Percentiles rank a stretch among this genome's conserved stretches.
Conservation (phyloP, 2,888 invertebrate species). For the Acholoe squamosa region DNA sequence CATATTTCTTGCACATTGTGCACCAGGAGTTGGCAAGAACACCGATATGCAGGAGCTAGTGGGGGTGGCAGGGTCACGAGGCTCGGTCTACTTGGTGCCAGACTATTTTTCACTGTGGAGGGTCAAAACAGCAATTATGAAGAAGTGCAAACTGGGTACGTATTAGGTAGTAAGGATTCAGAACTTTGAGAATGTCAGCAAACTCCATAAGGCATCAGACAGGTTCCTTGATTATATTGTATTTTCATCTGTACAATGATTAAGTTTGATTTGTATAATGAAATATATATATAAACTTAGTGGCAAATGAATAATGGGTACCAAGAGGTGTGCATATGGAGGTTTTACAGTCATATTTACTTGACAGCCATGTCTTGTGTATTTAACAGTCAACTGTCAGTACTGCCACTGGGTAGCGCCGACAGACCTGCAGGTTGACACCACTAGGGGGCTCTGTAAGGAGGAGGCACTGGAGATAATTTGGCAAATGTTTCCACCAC, state of each 20-base stretch:
- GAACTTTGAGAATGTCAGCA: no score
- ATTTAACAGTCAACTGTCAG: constrained; percentile 52
- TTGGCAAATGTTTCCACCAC: constrained; percentile 67
- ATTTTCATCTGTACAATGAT: neutral
- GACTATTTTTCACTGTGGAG: constrained; percentile 52
- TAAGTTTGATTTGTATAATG: neutral
- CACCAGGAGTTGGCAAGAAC: constrained; percentile 46
- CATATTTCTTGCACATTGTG: no score
- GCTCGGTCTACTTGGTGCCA: constrained; percentile 5
- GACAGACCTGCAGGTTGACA: constrained; percentile 43
- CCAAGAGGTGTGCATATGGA: no score
- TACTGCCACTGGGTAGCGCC: constrained; percentile 57
- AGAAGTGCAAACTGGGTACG: constrained; percentile 51
- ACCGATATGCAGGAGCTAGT: constrained; percentile 46
- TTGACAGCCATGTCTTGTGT: neutral
- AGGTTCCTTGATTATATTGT: neutral
- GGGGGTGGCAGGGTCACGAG: neutral
- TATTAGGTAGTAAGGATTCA: no score
- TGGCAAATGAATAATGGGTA: neutral
- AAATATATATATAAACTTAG: neutral
- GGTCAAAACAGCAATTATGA: constrained; percentile 52
- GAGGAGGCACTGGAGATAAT: constrained; percentile 67
- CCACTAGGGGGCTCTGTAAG: constrained; percentile 66
- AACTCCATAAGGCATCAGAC: no score
- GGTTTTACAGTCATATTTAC: no score